These are phyloP conservation scores for Dolichoris vasculosae DNA, from an alignment of 1,140 invertebrate species.

Conservation along the genomic window DNA sequence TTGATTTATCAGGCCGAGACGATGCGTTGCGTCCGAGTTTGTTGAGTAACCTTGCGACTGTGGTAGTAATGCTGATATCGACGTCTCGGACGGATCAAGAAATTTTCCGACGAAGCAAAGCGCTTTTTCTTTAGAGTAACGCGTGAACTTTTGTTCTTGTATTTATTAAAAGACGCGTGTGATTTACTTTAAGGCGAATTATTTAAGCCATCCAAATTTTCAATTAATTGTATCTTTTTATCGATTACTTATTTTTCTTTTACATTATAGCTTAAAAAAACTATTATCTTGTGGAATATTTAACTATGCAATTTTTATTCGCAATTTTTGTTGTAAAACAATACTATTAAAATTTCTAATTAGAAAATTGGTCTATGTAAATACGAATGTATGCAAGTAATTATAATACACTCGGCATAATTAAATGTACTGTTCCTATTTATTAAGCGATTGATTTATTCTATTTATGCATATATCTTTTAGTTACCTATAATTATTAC, in stretches of 20 bases:
- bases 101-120: too few species aligned
- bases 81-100: not conserved
- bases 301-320: not conserved
- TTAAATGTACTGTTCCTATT: not conserved
- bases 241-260: too few species aligned
- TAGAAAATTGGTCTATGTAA: not conserved
- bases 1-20: slow-evolving; percentile 45
- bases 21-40: slow-evolving; percentile 32
- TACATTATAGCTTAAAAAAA: too few species aligned
- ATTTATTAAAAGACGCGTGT: too few species aligned
- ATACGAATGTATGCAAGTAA: not conserved
- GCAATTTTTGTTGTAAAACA: not conserved
- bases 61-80: not conserved
- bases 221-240: too few species aligned
- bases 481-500: not conserved
- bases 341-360: not conserved
- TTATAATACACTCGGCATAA: not conserved
- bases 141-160: too few species aligned
- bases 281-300: not conserved
- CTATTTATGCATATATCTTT: not conserved
- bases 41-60: slow-evolving; percentile 14
- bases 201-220: too few species aligned
- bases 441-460: slow-evolving; percentile 11
- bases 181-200: too few species aligned
- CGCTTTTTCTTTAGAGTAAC: too few species aligned